Percentiles rank a stretch among this genome's conserved stretches.
Evolutionary conservation across 2,797 vertebrate species (phyloP).

Genomic region (Poecile montanus): DNA sequence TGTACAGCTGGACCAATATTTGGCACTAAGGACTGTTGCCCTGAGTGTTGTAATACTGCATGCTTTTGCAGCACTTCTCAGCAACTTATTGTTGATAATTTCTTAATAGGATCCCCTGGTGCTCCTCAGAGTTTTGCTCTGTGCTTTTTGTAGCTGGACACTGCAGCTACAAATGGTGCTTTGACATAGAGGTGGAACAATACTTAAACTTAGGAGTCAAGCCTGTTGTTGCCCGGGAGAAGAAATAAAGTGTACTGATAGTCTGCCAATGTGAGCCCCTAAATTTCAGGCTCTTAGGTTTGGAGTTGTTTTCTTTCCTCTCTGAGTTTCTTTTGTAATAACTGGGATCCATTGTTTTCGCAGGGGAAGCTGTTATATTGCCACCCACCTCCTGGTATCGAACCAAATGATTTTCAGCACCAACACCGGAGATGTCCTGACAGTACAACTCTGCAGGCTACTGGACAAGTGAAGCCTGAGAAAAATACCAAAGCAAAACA

Average conservation of each 20-base stretch:
- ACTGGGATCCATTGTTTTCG: background rate
- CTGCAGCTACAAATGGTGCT: background rate
- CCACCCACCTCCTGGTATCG: constrained; percentile 87
- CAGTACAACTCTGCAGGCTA: background rate
- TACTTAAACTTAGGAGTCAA: background rate
- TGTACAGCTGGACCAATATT: background rate
- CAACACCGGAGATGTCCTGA: constrained; percentile 74
- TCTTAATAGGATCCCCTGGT: background rate
- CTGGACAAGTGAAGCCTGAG: background rate
- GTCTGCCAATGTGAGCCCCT: background rate
- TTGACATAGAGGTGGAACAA: background rate
- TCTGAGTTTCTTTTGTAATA: background rate
- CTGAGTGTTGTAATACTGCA: background rate
- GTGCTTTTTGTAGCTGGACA: background rate
- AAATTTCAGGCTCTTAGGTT: background rate
- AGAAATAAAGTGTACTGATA: background rate
- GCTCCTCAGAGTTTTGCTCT: background rate
- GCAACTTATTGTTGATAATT: background rate
- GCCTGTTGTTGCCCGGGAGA: background rate
- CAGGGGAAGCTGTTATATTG: constrained; percentile 96
- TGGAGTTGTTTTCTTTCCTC: background rate
- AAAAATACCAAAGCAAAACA: constrained; percentile 78
- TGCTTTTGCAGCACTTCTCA: background rate
- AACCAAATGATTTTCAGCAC: constrained; percentile 86
- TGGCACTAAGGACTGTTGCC: background rate